A percentile compares a stretch with the other conserved stretches of the same genome.
Evolutionary conservation across 2,797 vertebrate genomes (phyloP).

Genomic region (Cercopithecus mitis): DNA sequence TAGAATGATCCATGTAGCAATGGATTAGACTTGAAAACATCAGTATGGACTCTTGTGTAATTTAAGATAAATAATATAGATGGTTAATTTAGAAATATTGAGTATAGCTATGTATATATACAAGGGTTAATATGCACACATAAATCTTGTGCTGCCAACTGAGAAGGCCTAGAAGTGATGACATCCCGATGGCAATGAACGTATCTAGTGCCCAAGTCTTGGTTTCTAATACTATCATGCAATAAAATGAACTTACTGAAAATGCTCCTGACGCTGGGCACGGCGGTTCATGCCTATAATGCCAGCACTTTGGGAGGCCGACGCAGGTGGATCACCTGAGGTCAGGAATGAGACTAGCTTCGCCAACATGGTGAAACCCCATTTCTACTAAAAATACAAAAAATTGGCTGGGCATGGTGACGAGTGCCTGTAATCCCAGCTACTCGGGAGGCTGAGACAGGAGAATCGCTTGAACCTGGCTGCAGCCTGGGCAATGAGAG

Average conservation of each 20-base stretch:
- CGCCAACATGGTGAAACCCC: too few species aligned
- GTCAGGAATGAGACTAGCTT: too few species aligned
- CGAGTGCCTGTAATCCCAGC: accelerated
- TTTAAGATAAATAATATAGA: not conserved
- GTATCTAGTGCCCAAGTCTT: not conserved
- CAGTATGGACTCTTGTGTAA: not conserved
- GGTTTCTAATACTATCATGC: not conserved
- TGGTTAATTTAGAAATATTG: not conserved
- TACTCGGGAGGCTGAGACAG: too few species aligned
- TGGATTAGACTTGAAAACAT: not conserved
- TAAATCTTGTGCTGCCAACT: not conserved
- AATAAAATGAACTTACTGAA: not conserved
- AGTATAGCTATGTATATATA: not conserved
- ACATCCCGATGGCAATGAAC: not conserved
- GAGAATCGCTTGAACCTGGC: too few species aligned
- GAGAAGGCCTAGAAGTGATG: not conserved
- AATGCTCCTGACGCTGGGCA: not conserved
- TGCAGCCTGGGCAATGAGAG: too few species aligned
- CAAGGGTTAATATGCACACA: not conserved
- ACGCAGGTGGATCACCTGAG: too few species aligned
- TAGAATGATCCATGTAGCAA: not conserved
- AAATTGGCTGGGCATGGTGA: not conserved
- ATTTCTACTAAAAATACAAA: not conserved
- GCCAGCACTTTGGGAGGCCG: too few species aligned
- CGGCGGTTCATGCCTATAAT: too few species aligned